Percentiles rank a stretch among this genome's conserved stretches.
Conservation (phyloP, 2,113 vertebrate species). For the Odocoileus virginianus region DNA sequence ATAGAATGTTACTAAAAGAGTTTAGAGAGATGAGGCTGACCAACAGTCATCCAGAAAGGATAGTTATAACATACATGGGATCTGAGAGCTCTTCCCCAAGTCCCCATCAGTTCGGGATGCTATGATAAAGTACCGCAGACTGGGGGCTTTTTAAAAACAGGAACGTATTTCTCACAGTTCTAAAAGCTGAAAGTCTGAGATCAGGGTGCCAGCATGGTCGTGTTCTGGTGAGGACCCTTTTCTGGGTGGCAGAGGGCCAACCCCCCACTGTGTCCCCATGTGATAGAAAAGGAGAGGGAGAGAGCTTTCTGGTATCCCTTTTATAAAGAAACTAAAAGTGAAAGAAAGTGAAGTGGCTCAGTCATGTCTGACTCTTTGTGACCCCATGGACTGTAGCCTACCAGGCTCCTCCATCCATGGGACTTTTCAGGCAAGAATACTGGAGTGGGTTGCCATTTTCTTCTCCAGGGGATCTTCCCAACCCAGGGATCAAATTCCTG, state of each 20-base stretch:
- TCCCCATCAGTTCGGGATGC: fast-evolving
- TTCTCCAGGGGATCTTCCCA: neutral
- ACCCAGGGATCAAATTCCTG: neutral
- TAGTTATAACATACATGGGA: neutral
- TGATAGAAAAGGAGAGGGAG: neutral
- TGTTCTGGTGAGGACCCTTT: neutral
- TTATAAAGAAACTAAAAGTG: neutral
- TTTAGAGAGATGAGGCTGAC: neutral
- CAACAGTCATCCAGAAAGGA: neutral
- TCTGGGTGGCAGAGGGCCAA: neutral
- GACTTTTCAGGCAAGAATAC: neutral
- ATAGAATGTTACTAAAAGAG: neutral
- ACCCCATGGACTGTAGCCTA: neutral
- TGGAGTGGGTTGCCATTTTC: neutral
- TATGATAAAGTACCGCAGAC: neutral
- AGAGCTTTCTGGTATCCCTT: neutral
- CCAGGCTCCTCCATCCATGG: neutral
- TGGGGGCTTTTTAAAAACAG: neutral
- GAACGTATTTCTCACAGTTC: neutral
- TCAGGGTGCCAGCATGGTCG: fast-evolving
- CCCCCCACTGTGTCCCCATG: neutral
- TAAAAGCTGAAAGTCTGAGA: neutral
- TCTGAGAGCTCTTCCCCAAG: neutral
- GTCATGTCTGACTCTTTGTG: fast-evolving
- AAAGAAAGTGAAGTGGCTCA: fast-evolving